Evolutionary conservation across 2,888 invertebrate species (phyloP).

Genomic region (Mesochorus sp.): DNA sequence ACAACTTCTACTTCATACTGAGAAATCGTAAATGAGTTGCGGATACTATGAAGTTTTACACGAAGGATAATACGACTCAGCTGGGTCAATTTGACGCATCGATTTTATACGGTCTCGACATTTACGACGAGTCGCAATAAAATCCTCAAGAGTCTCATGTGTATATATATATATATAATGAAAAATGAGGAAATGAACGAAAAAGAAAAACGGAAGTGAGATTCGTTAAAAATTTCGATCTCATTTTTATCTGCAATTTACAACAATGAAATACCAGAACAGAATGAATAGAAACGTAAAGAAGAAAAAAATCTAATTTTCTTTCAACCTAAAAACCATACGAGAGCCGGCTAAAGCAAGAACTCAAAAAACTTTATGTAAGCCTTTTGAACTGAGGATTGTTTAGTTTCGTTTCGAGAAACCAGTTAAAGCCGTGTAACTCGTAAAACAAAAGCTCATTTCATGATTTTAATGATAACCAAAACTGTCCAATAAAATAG

Average conservation of each 20-base stretch:
- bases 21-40: neutral
- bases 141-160: neutral
- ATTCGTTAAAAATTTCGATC: neutral
- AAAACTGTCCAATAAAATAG: neutral
- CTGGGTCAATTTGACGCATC: conserved; percentile 11
- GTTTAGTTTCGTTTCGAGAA: too few species aligned
- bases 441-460: too few species aligned
- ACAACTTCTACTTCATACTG: neutral
- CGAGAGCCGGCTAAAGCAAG: too few species aligned
- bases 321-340: too few species aligned
- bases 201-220: too few species aligned
- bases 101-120: neutral
- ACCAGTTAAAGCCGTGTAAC: too few species aligned
- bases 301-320: too few species aligned
- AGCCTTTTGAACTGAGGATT: too few species aligned
- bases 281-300: too few species aligned
- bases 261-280: neutral
- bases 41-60: neutral
- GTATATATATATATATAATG: too few species aligned
- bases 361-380: too few species aligned
- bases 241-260: neutral
- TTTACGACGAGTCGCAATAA: neutral
- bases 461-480: conserved; percentile 2
- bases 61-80: neutral
- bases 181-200: neutral